Base-by-base conservation (phyloP, 2,797 vertebrate species). In the Capromys pilorides region DNA sequence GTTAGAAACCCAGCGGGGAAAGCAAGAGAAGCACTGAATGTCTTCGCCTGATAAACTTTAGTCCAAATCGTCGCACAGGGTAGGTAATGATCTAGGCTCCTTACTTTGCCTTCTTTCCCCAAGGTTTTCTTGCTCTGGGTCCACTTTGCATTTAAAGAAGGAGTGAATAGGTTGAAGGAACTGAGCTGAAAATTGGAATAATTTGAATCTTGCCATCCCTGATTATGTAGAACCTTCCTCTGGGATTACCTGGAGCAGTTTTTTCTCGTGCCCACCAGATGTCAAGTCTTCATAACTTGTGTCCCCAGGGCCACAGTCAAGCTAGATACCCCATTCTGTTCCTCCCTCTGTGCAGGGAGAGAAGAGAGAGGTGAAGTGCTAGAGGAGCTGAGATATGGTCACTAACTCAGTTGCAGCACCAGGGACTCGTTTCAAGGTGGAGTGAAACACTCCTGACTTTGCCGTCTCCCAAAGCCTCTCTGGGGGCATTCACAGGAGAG, bases 61-160 rank as follows among this genome's bases (percentile, higher is more conserved):
- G 14, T 71, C 41, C 41, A 7, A 8, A 51, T 51, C 16, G 90
- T 96, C 85, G 49, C 84, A 80, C 66, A 39, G 91, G 94, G 73
- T 39, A 31, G 75, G 28, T 69, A 2, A 21, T 67, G 54, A 24
- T 28, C 39, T 36, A 41, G 54, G n/a, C 5, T 61, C 45, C 75
- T 86, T 67, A 24, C 49, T 89, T 94, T 88, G 81, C 77, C 57
- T 66, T 54, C 59, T 71, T 22, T n/a, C 88, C 67, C 39, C 0
- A 13, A 16, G 39, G 54, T 69, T 86, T 92, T 80, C 85, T 73
- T 73, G 54, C 41, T 84, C 45, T 77, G 67, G 84, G 78, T 24
- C 26, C 79, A 67, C 39, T 80, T 82, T 54, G 62, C 62, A 62
- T 91, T 85, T 94, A 86, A 80, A 54, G 41, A 79, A 88, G 92